A percentile compares a stretch with the other conserved stretches of the same genome.
These are phyloP conservation scores for Oligia latruncula DNA, from an alignment of 2,888 invertebrate genomes.

Conservation along the genomic window DNA sequence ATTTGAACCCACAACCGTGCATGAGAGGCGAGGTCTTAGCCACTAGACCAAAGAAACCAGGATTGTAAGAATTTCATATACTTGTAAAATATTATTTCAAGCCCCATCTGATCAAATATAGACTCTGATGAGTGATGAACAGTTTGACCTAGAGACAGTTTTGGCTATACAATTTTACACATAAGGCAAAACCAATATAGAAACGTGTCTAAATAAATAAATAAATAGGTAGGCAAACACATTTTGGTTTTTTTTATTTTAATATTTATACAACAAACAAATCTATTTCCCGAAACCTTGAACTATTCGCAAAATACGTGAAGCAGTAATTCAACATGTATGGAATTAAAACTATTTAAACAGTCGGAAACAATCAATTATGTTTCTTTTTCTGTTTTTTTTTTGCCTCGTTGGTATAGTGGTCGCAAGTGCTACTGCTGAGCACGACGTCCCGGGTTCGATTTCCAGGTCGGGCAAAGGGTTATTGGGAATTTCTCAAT, in stretches of 20 bases:
- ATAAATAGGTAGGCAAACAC: conserved; percentile 6
- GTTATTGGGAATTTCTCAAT: background rate
- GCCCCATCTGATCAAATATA: background rate
- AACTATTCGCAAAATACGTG: conserved; percentile 10
- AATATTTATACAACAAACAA: conserved; percentile 12
- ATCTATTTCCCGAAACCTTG: conserved; percentile 16
- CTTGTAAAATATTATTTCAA: background rate
- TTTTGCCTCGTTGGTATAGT: background rate
- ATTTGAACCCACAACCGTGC: background rate
- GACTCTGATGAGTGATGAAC: conserved; percentile 11
- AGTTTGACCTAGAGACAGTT: conserved; percentile 24
- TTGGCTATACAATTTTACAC: conserved; percentile 1
- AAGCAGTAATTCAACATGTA: background rate
- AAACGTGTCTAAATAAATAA: conserved; percentile 9
- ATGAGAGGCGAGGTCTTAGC: background rate
- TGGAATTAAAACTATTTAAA: conserved; percentile 1
- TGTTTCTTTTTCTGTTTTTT: background rate
- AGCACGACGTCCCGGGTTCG: background rate
- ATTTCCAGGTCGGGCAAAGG: background rate
- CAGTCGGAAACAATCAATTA: background rate
- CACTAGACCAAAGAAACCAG: background rate
- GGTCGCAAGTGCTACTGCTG: background rate
- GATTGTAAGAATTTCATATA: background rate
- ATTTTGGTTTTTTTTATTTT: conserved; percentile 5
- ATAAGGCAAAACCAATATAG: conserved; percentile 13